Evolutionary conservation across 2,113 vertebrate species (phyloP), one percentile per base, ranked within the genome.

Genomic region (Hippotragus niger): DNA sequence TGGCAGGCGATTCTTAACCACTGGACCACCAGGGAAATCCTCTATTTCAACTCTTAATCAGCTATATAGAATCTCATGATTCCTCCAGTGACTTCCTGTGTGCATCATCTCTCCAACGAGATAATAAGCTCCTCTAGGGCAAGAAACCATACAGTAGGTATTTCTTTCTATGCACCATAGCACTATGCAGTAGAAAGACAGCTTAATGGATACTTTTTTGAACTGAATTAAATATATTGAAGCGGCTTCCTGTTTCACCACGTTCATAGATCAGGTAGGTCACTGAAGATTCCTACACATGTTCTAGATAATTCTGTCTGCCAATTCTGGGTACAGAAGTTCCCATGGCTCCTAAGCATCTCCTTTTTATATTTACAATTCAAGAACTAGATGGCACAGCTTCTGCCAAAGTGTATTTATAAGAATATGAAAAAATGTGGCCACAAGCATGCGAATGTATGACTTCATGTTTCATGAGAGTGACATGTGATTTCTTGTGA

Each of bases 321-420:
- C 82, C 85, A 83, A 3, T 62, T 33, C 60, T 81, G 76, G 43
- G 31, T 23, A 80, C 82, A 60, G 29, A 33, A 64, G 50, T 45
- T 97, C 91, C 93, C 89, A 53, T 6, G 43, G 84, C 71, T 97
- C 81, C 78, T 88, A 95, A 95, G 97, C 85, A 81, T 97, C 62
- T 97, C 33, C 89, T 91, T 27, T 50, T 96, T 86, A 88, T 95
- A 80, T 84, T 96, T 96, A 90, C 45, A 80, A 25, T 71, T 88
- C 64, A 92, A 91, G 33, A n/a, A 76, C n/a, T 40, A 76, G 71
- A 89, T 91, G 94, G 93, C 58, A 67, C 21, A 94, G 55, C 45
- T 89, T 95, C 84, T 97, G 78, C 43, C 31, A 53, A 91, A 81
- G 9, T 90, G 31, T 95, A 85, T 98, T 98, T 98, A 88, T 93